Conservation (phyloP, 1,140 invertebrate genomes). For the Eubasilissa regina region DNA sequence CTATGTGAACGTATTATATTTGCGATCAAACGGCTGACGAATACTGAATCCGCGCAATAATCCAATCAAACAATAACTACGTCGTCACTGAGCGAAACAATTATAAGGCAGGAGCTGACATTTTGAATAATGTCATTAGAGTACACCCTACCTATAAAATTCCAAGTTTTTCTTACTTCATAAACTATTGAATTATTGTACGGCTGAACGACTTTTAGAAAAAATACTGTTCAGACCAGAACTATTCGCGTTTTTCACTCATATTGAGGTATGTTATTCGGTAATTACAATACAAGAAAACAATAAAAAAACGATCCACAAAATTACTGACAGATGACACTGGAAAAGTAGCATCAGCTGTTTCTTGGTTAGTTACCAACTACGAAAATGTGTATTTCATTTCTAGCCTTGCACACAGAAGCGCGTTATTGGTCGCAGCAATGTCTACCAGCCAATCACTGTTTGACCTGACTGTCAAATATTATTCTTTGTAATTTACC, state of each 20-base stretch:
- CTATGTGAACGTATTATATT: not conserved
- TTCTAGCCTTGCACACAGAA: no score
- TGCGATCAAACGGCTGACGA: not conserved
- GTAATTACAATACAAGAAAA: conserved; percentile 28
- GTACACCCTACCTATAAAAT: conserved; percentile 52
- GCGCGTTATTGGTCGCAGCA: no score
- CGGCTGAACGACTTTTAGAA: not conserved
- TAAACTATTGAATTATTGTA: conserved; percentile 10
- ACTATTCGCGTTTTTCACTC: conserved; percentile 26
- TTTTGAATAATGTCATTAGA: conserved; percentile 56
- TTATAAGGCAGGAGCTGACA: conserved; percentile 48
- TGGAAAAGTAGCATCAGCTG: conserved; percentile 54
- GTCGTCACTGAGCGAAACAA: conserved; percentile 31
- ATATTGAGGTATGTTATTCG: conserved; percentile 19
- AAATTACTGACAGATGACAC: conserved; percentile 53
- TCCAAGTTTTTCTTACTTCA: conserved; percentile 33
- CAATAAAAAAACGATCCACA: conserved; percentile 31
- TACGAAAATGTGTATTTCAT: no score
- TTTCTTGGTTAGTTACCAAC: conserved; percentile 46
- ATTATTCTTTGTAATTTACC: no score
- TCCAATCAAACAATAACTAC: conserved; percentile 17
- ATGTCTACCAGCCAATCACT: no score
- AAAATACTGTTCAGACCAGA: conserved; percentile 3
- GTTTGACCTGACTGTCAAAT: no score
- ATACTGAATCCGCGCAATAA: conserved; percentile 33